Evolutionary conservation across 2,113 vertebrate genomes (phyloP).

Genomic region (Carollia perspicillata): DNA sequence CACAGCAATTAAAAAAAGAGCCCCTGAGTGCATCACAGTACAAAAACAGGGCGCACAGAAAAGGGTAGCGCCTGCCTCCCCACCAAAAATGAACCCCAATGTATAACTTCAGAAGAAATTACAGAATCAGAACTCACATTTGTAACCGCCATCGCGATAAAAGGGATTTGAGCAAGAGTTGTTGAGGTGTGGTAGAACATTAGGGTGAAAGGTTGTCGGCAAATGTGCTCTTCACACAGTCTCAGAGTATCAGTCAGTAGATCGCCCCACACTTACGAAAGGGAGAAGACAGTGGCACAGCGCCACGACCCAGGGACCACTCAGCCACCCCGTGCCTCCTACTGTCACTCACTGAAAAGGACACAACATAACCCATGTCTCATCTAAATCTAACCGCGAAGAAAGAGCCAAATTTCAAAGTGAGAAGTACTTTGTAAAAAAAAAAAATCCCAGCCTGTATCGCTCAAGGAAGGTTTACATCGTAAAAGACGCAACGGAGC

Average conservation of each 20-base stretch:
- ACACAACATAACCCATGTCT: not conserved
- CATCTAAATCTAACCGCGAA: not conserved
- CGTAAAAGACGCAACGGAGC: not conserved
- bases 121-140: not conserved
- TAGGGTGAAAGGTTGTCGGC: not conserved
- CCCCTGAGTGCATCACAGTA: not conserved
- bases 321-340: too few species aligned
- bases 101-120: not conserved
- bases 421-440: not conserved
- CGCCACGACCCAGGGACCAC: not conserved
- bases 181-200: not conserved
- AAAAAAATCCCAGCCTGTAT: not conserved
- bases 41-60: not conserved
- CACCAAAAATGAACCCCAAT: not conserved
- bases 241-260: not conserved
- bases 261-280: not conserved
- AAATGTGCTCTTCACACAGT: not conserved
- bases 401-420: not conserved
- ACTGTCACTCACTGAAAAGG: not conserved
- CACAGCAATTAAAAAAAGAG: not conserved
- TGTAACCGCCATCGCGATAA: not conserved
- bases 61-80: not conserved
- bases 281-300: not conserved
- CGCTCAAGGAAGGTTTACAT: not conserved
- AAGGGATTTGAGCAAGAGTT: not conserved